Percentiles rank a stretch among this genome's conserved stretches.
These are phyloP conservation scores for Semnornis frantzii DNA, from an alignment of 2,113 vertebrate species.

Conservation along the genomic window DNA sequence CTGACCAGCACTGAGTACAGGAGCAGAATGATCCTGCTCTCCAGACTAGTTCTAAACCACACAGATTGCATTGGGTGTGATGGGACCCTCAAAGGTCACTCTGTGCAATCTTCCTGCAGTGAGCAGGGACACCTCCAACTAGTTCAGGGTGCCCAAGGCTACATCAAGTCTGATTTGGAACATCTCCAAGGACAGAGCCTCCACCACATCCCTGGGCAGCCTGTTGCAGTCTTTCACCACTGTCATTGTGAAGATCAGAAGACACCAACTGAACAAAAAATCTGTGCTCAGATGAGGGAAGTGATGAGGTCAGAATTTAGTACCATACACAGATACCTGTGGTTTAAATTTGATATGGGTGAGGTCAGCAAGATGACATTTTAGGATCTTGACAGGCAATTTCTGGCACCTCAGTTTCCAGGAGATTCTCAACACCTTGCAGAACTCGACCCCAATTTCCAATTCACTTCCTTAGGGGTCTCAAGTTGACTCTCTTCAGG, in stretches of 20 bases:
- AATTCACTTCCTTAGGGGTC: background rate
- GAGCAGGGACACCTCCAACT: too few relatives aligned
- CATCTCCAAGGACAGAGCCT: too few relatives aligned
- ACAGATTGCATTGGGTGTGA: too few relatives aligned
- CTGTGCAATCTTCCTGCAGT: too few relatives aligned
- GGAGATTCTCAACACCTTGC: background rate
- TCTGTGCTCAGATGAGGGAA: background rate
- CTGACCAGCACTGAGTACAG: too few relatives aligned
- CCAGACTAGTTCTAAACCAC: too few relatives aligned
- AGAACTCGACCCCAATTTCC: background rate
- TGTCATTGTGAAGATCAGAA: background rate
- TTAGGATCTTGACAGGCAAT: background rate
- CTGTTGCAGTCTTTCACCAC: too few relatives aligned
- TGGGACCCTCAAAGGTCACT: too few relatives aligned
- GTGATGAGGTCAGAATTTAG: background rate
- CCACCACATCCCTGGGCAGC: too few relatives aligned
- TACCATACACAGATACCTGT: background rate
- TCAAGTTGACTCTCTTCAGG: background rate
- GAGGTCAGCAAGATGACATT: background rate
- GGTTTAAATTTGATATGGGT: background rate
- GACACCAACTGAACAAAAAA: background rate
- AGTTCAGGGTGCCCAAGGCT: too few relatives aligned
- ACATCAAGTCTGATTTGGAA: too few relatives aligned
- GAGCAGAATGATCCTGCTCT: too few relatives aligned
- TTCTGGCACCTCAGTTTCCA: background rate